Evolutionary conservation across 1,140 invertebrate genomes (phyloP), one percentile per base, ranked within the genome.

Genomic region (Drosophila bocki): DNA sequence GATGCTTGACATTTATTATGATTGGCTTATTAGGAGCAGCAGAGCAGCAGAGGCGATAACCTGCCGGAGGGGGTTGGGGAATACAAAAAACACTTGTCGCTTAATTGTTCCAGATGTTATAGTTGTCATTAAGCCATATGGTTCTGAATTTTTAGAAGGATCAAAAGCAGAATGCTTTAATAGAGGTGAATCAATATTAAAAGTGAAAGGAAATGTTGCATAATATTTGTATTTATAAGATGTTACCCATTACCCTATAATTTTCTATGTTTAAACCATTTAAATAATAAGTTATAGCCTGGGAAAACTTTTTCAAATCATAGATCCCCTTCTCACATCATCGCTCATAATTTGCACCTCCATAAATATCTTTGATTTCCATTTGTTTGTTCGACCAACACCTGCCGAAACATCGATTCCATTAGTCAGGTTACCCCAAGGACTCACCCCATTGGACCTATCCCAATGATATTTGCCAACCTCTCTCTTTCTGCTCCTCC

Each of bases 1-100:
- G 69, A 65, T 90, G 85, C 84, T 90, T 88, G 84, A 88, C 84
- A 88, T 88, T 88, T 88, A 90, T 88, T 88, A 90, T 88, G 84
- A 88, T 88, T 81, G 84, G 81, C 84, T 88, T 90, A 88, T 88
- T 88, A 88, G 85, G 80, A 54, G 33, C 53, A 54, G 13, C 32
- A 53, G 61, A 76, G 47, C 57, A 68, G 68, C 50, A 54, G 51
- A 54, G 76, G 80, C 71, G 29, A 65, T 33, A 47, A 50, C 22
- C 50, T 54, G 45, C 26, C 13, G 37, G 29, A 22, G 35, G 22
- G 37, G 41, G 4, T 15, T 37, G 13, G 33, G 33, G 33, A 22
- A 37, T 19, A 37, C 8, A 22, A 11, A 8, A 53, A 45, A 22
- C 47, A 47, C 61, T 67, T 76, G 47, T 76, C 61, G 47, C 50